These are phyloP conservation scores for Lypha dubia DNA, from an alignment of 2,888 invertebrate species.

Conservation along the genomic window DNA sequence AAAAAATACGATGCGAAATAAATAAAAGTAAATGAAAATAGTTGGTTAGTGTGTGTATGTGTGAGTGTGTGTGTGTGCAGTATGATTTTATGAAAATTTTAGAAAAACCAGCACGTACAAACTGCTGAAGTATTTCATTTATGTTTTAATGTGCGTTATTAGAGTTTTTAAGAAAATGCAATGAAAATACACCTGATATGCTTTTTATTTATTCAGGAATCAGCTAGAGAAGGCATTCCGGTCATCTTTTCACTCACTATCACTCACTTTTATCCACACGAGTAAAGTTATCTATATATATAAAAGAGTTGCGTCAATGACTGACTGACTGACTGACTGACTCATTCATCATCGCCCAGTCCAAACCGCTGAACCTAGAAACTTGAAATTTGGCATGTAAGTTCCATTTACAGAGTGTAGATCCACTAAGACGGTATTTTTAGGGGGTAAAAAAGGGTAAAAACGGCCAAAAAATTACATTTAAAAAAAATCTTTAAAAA, in stretches of 20 bases:
- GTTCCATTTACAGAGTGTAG: too few relatives aligned
- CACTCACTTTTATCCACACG: too few relatives aligned
- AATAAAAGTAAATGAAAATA: background rate
- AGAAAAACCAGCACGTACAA: background rate
- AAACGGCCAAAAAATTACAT: too few relatives aligned
- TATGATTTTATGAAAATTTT: background rate
- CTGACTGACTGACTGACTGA: too few relatives aligned
- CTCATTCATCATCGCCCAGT: too few relatives aligned
- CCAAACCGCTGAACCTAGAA: too few relatives aligned
- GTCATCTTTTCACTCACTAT: background rate
- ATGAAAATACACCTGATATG: background rate
- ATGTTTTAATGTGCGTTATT: constrained; percentile 22
- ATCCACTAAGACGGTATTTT: too few relatives aligned
- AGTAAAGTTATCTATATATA: too few relatives aligned
- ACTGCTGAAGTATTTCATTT: constrained; percentile 4
- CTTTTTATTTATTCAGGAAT: background rate
- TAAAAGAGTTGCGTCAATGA: too few relatives aligned
- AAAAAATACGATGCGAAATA: background rate
- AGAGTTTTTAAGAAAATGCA: background rate
- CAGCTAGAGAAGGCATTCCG: background rate
- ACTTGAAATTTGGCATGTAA: too few relatives aligned
- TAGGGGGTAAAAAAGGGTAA: too few relatives aligned
- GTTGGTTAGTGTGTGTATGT: background rate
- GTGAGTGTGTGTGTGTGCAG: background rate
- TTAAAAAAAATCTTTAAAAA: too few relatives aligned